A percentile compares a stretch with the other conserved stretches of the same genome.
These are phyloP conservation scores for Muscicapa striata DNA, from an alignment of 2,797 vertebrate species.

Conservation along the genomic window DNA sequence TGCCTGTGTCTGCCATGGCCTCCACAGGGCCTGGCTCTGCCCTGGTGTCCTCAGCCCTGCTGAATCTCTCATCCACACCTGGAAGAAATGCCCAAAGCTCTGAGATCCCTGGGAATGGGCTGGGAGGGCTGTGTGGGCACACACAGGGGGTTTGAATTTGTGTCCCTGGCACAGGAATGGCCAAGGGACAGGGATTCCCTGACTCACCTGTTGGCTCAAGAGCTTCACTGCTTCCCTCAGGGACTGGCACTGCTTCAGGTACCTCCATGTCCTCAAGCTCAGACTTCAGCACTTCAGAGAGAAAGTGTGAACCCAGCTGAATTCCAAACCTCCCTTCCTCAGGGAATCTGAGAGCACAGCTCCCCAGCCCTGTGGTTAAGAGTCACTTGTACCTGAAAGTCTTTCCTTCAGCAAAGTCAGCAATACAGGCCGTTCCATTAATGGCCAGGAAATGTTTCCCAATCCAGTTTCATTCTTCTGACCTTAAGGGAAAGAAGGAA, in stretches of 20 bases:
- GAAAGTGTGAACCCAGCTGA: background rate
- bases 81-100: background rate
- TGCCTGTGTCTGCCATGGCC: fast-evolving
- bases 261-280: background rate
- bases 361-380: fast-evolving
- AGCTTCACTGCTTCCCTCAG: fast-evolving
- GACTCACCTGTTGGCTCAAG: background rate
- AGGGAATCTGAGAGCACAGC: background rate
- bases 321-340: background rate
- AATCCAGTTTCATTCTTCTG: background rate
- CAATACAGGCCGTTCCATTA: background rate
- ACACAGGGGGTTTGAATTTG: fast-evolving
- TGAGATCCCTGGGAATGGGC: background rate
- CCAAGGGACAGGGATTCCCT: background rate
- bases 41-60: background rate
- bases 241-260: background rate
- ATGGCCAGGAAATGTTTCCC: background rate
- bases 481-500: background rate
- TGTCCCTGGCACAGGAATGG: background rate
- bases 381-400: background rate
- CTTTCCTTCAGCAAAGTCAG: background rate
- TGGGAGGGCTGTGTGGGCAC: background rate
- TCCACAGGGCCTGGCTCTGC: fast-evolving
- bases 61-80: background rate
- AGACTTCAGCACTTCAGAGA: fast-evolving